Evolutionary conservation across 2,113 vertebrate species (phyloP).

Genomic region (Lamprologus sp.): DNA sequence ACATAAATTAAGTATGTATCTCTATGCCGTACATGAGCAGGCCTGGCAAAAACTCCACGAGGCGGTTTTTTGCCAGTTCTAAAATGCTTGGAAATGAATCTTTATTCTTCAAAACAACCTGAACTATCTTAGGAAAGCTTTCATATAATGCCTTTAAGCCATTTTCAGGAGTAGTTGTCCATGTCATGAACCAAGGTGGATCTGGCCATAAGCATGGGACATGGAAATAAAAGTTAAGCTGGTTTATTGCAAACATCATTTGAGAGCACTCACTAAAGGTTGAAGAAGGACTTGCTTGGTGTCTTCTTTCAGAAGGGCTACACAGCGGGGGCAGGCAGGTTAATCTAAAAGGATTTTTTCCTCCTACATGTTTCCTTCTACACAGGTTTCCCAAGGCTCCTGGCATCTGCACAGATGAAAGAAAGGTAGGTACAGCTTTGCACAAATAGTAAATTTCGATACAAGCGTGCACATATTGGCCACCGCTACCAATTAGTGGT

Average conservation of each 20-base stretch:
- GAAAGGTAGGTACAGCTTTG: not conserved
- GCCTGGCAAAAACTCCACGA: fast-evolving
- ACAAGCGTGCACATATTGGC: not conserved
- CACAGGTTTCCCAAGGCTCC: not conserved
- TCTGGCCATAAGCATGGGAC: not conserved
- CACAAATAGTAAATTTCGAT: fast-evolving
- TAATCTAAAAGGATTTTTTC: not conserved
- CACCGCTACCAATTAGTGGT: not conserved
- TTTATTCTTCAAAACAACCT: not conserved
- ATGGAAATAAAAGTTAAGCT: not conserved
- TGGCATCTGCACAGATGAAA: not conserved
- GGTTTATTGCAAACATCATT: not conserved
- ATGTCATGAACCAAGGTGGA: not conserved
- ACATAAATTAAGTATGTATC: not conserved
- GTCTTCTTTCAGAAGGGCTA: not conserved
- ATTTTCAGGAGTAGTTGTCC: not conserved
- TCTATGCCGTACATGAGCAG: not conserved
- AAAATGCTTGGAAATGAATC: not conserved
- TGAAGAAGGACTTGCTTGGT: not conserved
- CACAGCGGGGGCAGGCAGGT: not conserved
- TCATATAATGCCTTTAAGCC: not conserved
- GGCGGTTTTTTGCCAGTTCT: not conserved
- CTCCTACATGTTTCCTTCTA: not conserved
- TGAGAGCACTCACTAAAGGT: not conserved
- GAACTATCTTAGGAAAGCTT: not conserved